These are phyloP conservation scores for Ceyx cyanopectus DNA, from an alignment of 2,113 vertebrate genomes.

Conservation along the genomic window DNA sequence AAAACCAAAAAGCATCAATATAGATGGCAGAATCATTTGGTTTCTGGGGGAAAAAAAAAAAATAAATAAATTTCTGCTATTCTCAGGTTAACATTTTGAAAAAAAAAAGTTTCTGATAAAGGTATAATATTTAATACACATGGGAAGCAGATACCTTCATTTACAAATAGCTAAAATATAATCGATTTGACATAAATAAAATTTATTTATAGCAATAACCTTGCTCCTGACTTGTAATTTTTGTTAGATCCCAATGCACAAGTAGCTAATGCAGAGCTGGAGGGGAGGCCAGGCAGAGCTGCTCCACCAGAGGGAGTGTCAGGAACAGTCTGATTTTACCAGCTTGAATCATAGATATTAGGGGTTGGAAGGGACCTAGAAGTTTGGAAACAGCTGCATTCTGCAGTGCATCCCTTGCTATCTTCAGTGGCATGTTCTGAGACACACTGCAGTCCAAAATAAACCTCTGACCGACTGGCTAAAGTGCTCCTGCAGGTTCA, in stretches of 20 bases:
- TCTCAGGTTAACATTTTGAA: neutral
- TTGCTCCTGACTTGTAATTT: neutral
- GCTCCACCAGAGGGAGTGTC: slow-evolving; percentile 43
- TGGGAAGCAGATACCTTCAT: neutral
- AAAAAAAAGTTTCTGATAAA: neutral
- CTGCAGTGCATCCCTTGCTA: neutral
- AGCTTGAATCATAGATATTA: too few relatives aligned
- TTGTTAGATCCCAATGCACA: neutral
- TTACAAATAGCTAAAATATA: neutral
- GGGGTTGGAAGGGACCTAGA: too few relatives aligned
- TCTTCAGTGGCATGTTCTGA: fast-evolving
- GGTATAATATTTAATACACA: neutral
- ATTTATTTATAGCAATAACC: neutral
- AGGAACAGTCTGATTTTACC: neutral
- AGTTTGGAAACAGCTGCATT: fast-evolving
- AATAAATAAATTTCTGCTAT: neutral
- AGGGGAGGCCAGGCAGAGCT: neutral
- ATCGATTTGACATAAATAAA: too few relatives aligned
- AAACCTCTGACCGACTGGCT: neutral
- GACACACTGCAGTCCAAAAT: neutral
- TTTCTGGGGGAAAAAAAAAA: neutral
- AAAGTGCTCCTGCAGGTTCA: neutral
- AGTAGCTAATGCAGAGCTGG: neutral
- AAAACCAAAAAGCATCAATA: neutral
- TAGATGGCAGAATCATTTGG: neutral